Conservation (phyloP, 53 echinoderm and acorn worm species). For the Temnopleurus reevesii region DNA sequence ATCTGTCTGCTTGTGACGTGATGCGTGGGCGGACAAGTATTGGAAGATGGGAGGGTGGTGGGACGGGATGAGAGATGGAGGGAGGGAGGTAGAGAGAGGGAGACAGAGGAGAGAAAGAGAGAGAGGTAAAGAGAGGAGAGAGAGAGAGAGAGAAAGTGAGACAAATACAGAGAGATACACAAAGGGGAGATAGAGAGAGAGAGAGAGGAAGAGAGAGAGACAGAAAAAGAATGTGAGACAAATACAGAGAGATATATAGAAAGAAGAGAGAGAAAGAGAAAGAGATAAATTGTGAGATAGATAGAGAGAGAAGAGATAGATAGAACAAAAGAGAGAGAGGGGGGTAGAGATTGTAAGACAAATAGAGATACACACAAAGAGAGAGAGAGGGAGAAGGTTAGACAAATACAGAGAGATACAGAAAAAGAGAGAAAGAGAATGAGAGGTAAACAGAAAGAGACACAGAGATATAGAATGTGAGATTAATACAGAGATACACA, state of each 20-base stretch:
- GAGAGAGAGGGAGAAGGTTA: not conserved
- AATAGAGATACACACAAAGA: not conserved
- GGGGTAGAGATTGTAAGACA: not conserved
- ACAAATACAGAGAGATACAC: not conserved
- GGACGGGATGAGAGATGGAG: not conserved
- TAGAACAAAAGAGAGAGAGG: not conserved
- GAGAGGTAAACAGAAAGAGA: not conserved
- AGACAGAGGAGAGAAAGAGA: not conserved
- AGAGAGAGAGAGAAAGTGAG: not conserved
- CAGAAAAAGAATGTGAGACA: not conserved
- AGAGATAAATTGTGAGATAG: not conserved
- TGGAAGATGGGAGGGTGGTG: slow-evolving; percentile 9
- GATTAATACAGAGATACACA: not conserved
- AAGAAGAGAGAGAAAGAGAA: not conserved
- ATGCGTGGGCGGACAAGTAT: slow-evolving; percentile 36
- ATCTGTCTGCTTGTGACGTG: slow-evolving; percentile 30
- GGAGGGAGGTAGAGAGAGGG: not conserved
- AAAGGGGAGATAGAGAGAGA: not conserved
- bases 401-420: not conserved
- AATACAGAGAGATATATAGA: not conserved
- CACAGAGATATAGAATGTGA: not conserved
- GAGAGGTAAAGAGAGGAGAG: not conserved
- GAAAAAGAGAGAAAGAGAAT: not conserved
- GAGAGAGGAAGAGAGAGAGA: not conserved
- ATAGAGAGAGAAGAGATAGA: not conserved